Conservation (phyloP, 1,140 invertebrate genomes). For the Eurosta solidaginis region DNA sequence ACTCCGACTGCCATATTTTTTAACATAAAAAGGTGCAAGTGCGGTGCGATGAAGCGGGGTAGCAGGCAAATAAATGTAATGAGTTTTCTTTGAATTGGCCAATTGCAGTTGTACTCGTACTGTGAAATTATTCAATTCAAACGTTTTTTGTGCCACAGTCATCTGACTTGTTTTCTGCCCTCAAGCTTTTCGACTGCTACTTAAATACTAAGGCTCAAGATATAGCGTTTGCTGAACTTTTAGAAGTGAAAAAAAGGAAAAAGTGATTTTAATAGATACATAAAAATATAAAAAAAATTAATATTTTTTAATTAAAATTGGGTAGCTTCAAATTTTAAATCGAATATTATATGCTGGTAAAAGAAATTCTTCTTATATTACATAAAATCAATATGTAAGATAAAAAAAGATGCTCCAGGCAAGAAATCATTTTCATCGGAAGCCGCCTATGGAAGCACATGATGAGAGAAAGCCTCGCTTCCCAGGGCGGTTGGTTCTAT, state of each 20-base stretch:
- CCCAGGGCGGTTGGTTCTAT: too few relatives aligned
- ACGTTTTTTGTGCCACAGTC: background rate
- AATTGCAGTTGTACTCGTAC: slow-evolving; percentile 19
- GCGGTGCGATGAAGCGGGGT: background rate
- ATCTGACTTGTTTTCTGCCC: slow-evolving; percentile 8
- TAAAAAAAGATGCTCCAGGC: too few relatives aligned
- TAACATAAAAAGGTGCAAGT: background rate
- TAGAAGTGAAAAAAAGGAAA: background rate
- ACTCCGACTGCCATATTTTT: background rate
- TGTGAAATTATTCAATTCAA: slow-evolving; percentile 15
- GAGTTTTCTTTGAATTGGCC: slow-evolving; percentile 16
- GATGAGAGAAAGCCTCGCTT: too few relatives aligned
- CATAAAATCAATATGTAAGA: too few relatives aligned
- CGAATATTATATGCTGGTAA: too few relatives aligned
- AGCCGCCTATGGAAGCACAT: too few relatives aligned
- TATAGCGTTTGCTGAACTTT: background rate
- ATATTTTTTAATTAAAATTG: too few relatives aligned
- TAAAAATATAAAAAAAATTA: too few relatives aligned
- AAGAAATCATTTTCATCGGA: too few relatives aligned
- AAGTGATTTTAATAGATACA: background rate
- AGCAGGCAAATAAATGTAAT: slow-evolving; percentile 15
- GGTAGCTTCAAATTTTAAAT: too few relatives aligned
- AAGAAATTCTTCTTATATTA: too few relatives aligned
- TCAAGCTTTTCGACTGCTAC: background rate
- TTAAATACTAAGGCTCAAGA: background rate